Percentiles rank a stretch among this genome's conserved stretches.
These are phyloP conservation scores for Carassius gibelio DNA, from an alignment of 2,113 vertebrate species.

Conservation along the genomic window DNA sequence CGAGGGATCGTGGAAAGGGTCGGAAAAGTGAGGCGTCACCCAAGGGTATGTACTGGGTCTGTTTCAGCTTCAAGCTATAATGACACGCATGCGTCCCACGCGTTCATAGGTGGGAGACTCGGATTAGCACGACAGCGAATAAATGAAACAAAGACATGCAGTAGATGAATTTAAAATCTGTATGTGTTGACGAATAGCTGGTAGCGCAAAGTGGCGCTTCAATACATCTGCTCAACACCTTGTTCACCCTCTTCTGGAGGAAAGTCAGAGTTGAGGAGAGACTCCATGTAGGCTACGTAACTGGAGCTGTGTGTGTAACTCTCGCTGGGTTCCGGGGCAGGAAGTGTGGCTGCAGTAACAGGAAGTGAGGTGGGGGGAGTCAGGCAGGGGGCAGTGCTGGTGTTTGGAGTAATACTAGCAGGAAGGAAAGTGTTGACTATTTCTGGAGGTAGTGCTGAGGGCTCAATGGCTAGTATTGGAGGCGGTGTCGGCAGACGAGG, in stretches of 20 bases:
- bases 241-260: slow-evolving; percentile 69
- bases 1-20: neutral
- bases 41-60: slow-evolving; percentile 23
- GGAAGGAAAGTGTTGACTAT: slow-evolving; percentile 9
- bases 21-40: neutral
- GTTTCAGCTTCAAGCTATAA: neutral
- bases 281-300: slow-evolving; percentile 86
- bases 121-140: slow-evolving; percentile 10
- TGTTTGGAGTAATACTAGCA: slow-evolving; percentile 57
- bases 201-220: slow-evolving; percentile 12
- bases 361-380: neutral
- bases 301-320: slow-evolving; percentile 73
- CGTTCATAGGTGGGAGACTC: neutral
- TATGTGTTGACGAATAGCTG: neutral
- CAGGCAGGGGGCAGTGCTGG: neutral
- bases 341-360: slow-evolving; percentile 45
- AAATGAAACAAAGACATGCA: slow-evolving; percentile 28
- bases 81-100: neutral
- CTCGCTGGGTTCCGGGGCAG: slow-evolving; percentile 47
- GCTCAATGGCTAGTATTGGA: neutral
- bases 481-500: slow-evolving; percentile 75
- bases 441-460: slow-evolving; percentile 59
- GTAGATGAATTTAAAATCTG: neutral
- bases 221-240: slow-evolving; percentile 68
- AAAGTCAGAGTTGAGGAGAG: slow-evolving; percentile 81